Evolutionary conservation across 2,113 vertebrate species (phyloP), one percentile per base, ranked within the genome.

Genomic region (Pleuronectes platessa): DNA sequence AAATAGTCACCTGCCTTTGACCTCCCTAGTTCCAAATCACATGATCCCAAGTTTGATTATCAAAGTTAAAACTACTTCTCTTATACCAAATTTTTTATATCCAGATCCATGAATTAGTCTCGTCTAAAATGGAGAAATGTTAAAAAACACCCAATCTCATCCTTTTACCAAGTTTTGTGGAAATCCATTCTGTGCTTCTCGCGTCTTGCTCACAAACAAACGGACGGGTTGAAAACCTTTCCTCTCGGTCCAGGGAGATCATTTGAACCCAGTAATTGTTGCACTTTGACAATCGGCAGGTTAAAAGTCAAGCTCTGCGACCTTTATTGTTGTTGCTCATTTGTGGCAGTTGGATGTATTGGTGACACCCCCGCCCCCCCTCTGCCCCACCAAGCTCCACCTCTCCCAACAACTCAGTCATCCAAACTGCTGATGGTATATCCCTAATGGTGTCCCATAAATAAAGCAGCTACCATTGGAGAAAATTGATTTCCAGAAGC

Each of bases 401-500:
- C 69, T 85, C 61, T 68, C 67, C 84, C 56, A 24, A 20, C 56
- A 73, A n/a, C 78, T 84, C 79, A 81, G 65, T 88, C 83, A 87
- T 89, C 88, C 85, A 72, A 65, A 70, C 78, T 53, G 35, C 71
- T 82, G 86, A 86, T 87, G 83, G 78, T 86, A 82, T 82, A 69
- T 88, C 79, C 82, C 80, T 84, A 80, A 86, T 89, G 83, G 80
- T 74, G 75, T 78, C 80, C 88, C 84, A 91, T 92, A 94, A 93
- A 94, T 93, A 91, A 84, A 89, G 68, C 74, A 74, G 75, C 76
- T 77, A 83, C 81, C 85, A 87, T 71, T 86, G 76, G 42, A 87
- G 68, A 78, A 74, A 90, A 93, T 90, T 92, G 90, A 93, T 90
- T 91, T 90, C 81, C 87, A 90, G 83, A 86, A 83, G 78, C 83